Evolutionary conservation across 2,113 vertebrate species (phyloP).

Genomic region (Aspiorhynchus laticeps): DNA sequence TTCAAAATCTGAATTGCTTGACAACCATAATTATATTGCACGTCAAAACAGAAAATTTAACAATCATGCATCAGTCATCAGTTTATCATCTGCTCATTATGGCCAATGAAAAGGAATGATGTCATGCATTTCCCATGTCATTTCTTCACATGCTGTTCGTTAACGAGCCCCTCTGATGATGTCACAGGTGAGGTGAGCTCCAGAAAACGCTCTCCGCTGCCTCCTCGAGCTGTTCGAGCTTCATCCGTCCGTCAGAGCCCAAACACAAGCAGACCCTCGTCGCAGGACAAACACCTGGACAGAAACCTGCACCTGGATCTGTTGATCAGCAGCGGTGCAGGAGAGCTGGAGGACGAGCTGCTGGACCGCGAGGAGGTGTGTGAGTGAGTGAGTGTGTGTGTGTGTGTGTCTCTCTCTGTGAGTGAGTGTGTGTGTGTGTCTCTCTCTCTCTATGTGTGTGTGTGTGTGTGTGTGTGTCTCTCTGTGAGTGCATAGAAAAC

Average conservation of each 20-base stretch:
- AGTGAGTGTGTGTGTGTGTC: no score
- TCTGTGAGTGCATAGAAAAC: no score
- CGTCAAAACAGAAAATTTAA: no score
- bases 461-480: no score
- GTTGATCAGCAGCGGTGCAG: slow-evolving; percentile 64
- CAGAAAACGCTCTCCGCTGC: slow-evolving; percentile 68
- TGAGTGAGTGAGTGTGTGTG: no score
- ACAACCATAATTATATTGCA: no score
- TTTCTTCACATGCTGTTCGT: background rate
- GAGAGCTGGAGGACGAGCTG: slow-evolving; percentile 77
- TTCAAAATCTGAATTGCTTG: no score
- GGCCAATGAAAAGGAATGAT: background rate
- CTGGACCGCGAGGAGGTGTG: slow-evolving; percentile 88
- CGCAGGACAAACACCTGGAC: slow-evolving; percentile 41
- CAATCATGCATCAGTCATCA: no score
- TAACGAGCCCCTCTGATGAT: slow-evolving; percentile 53
- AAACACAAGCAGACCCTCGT: slow-evolving; percentile 71
- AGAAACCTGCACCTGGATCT: slow-evolving; percentile 70
- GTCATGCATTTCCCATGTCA: no score
- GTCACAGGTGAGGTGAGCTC: slow-evolving; percentile 65
- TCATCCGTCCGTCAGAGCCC: slow-evolving; percentile 76
- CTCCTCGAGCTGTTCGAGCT: slow-evolving; percentile 72
- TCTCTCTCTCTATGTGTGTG: no score
- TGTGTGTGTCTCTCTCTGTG: no score
- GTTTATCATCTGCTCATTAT: no score